Base-by-base conservation (phyloP, 2,113 vertebrate species). In the Campylomormyrus tamandua region DNA sequence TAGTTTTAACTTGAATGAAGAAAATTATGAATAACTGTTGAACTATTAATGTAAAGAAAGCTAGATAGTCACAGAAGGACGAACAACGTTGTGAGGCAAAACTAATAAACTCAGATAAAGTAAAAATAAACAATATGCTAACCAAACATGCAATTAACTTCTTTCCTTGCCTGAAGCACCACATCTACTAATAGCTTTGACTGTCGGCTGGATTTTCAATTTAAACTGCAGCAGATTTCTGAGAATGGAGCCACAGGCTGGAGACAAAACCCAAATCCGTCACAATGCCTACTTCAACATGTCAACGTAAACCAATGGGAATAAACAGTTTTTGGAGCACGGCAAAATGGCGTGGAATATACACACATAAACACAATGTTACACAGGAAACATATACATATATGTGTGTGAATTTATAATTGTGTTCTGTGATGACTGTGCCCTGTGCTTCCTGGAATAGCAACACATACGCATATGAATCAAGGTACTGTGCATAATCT, bases 131-230 rank as follows among this genome's bases (percentile, higher is more conserved):
- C 70, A 49, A 35, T 80, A 91, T 90, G 90, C 89, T 49, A 90
- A 90, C 31, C 70, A 56, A 90, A 80, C 88, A 91, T 87, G 89
- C 77, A 89, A 92, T 92, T 91, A 93, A 92, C 83, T 91, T 89
- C 35, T 45, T 80, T 87, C 45, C n/a, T 35, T 66, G 88, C 74
- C 86, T 53, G 31, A 87, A 92, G 90, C 87, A 87, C 90, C 86
- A 90, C 11, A 90, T 89, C 84, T 83, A 89, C 90, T 93, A 93
- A 94, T 93, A 92, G 89, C 91, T 93, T 90, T 84, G 89, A 87
- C 86, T 90, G 83, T 93, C 88, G 91, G 92, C 91, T 52, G 86
- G 42, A 89, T 92, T 94, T 95, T 93, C 93, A 91, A 92, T 94
- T 93, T 92, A 31, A 52, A 90, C 89, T 83, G 88, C 91, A 92